phyloP scores from a whole-genome alignment of 2,797 vertebrate species.

The Semaprochilodus insignis region DNA sequence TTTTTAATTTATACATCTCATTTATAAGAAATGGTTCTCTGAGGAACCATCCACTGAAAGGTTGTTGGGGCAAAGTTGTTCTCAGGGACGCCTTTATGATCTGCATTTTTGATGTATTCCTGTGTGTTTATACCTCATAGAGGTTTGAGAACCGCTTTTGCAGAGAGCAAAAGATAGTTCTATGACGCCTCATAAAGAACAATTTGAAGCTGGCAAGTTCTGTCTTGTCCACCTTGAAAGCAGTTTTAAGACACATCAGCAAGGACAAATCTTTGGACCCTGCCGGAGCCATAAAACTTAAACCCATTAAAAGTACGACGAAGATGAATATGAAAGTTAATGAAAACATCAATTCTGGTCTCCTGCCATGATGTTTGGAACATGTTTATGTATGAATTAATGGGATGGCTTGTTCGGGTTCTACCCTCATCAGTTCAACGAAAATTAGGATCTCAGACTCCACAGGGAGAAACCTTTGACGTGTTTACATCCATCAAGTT shows the following conservation, averaged over 20 bases:
- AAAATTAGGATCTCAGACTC: neutral
- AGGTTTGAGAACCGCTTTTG: neutral
- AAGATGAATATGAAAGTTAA: neutral
- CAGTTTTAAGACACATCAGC: neutral
- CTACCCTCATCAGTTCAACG: neutral
- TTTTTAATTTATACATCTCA: too few species aligned
- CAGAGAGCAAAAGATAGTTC: neutral
- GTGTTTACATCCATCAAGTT: neutral
- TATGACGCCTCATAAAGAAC: too few species aligned
- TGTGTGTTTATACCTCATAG: too few species aligned
- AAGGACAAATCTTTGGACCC: slow-evolving; percentile 2
- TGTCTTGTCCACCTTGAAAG: slow-evolving; percentile 27
- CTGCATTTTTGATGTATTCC: too few species aligned
- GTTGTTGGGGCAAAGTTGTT: too few species aligned
- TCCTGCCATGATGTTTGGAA: neutral
- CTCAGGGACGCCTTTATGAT: too few species aligned
- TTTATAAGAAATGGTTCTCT: too few species aligned
- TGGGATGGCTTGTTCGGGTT: neutral
- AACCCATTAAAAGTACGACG: neutral
- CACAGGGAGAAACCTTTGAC: neutral
- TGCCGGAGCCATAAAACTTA: neutral
- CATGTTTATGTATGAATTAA: neutral
- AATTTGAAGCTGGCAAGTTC: slow-evolving; percentile 17
- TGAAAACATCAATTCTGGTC: neutral
- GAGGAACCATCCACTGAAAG: too few species aligned